These are phyloP conservation scores for Dipodomys stephensi DNA, from an alignment of 2,113 vertebrate genomes.

Conservation along the genomic window DNA sequence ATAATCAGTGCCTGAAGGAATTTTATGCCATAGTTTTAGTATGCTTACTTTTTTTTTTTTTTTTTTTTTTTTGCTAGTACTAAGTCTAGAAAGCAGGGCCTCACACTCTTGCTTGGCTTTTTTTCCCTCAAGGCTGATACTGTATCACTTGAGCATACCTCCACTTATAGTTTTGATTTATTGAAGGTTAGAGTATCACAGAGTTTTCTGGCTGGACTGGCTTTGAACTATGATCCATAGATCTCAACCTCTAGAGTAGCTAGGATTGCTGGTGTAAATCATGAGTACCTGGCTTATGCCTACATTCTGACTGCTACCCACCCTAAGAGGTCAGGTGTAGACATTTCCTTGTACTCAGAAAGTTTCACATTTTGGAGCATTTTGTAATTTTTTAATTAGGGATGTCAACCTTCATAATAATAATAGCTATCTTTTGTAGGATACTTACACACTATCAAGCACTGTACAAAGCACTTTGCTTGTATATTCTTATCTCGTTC, in stretches of 20 bases:
- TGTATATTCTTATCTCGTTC: background rate
- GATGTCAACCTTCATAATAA: background rate
- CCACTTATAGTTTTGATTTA: too few species aligned
- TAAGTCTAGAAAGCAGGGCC: too few species aligned
- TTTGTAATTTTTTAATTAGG: background rate
- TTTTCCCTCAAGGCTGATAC: too few species aligned
- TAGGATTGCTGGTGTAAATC: too few species aligned
- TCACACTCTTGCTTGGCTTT: too few species aligned
- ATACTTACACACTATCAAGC: rapidly evolving
- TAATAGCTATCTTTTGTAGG: background rate
- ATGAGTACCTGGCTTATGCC: too few species aligned
- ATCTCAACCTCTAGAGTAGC: too few species aligned
- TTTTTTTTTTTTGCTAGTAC: too few species aligned
- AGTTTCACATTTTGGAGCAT: background rate
- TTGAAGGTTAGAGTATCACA: too few species aligned
- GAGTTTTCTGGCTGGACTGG: too few species aligned
- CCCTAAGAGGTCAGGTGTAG: background rate
- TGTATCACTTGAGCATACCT: too few species aligned
- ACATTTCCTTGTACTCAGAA: background rate
- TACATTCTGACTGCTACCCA: background rate
- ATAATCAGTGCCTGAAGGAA: background rate
- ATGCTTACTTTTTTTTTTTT: background rate
- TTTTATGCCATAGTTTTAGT: background rate
- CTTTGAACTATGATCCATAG: too few species aligned
- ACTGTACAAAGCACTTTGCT: background rate